A percentile compares a stretch with the other conserved stretches of the same genome.
phyloP scores from a whole-genome alignment of 2,797 vertebrate genomes.

The Falco novaeseelandiae region DNA sequence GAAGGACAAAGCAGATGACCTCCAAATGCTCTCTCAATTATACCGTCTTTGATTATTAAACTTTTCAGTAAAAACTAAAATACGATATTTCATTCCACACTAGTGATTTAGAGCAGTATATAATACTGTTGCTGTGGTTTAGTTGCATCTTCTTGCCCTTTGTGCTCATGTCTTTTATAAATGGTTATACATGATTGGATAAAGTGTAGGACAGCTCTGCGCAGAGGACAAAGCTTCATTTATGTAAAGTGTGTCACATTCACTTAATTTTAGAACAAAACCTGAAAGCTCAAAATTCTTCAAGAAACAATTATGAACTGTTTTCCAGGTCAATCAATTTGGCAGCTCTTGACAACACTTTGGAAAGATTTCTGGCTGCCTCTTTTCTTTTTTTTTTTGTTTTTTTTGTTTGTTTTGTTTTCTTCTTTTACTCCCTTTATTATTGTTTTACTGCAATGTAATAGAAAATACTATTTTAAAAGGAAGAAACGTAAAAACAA shows the following conservation, averaged over 20 bases:
- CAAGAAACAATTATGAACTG: background rate
- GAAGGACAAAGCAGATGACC: background rate
- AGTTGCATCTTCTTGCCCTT: background rate
- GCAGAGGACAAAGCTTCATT: background rate
- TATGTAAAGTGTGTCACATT: background rate
- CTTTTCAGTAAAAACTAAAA: background rate
- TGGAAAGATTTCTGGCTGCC: background rate
- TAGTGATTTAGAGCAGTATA: background rate
- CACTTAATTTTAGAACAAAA: background rate
- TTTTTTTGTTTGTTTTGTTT: too few species aligned
- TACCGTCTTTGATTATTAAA: background rate
- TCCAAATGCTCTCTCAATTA: background rate
- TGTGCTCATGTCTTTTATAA: background rate
- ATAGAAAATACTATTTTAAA: background rate
- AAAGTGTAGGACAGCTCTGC: background rate
- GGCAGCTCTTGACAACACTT: background rate
- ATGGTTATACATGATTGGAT: background rate
- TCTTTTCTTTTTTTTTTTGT: background rate
- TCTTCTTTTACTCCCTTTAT: background rate
- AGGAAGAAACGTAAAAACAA: background rate
- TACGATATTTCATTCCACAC: background rate
- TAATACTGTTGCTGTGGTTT: background rate
- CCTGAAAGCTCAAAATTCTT: background rate
- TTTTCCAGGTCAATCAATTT: background rate
- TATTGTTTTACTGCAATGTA: background rate